Conservation (phyloP, 2,113 vertebrate species). For the Coturnix japonica region DNA sequence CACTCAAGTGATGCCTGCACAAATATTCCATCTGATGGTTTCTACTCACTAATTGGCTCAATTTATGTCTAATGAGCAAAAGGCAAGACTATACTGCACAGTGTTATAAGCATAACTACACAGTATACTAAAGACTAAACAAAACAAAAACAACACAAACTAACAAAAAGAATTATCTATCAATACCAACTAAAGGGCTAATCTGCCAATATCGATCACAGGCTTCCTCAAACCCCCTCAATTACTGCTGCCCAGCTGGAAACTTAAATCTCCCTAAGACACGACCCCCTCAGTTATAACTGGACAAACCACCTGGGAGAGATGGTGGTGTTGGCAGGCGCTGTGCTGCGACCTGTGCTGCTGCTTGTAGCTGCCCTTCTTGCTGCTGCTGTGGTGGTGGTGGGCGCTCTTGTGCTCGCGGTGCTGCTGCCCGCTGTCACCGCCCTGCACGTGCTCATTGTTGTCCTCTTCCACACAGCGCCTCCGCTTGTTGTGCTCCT, state of each 20-base stretch:
- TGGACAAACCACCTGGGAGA: slow-evolving; percentile 82
- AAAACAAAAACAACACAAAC: not conserved
- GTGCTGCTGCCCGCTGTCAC: slow-evolving; percentile 65
- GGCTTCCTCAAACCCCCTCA: not conserved
- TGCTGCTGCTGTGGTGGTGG: slow-evolving; percentile 85
- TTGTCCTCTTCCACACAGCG: slow-evolving; percentile 69
- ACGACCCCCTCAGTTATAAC: slow-evolving; percentile 19
- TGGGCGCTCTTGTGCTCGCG: slow-evolving; percentile 73
- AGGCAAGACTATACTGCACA: not conserved
- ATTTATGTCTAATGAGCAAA: not conserved
- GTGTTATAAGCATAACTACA: not conserved
- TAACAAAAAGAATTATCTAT: slow-evolving; percentile 3
- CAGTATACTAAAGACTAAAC: not conserved
- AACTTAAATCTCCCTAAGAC: slow-evolving; percentile 9
- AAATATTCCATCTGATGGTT: not conserved
- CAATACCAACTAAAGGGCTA: not conserved
- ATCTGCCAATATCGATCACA: not conserved
- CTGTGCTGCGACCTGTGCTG: slow-evolving; percentile 63
- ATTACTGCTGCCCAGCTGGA: slow-evolving; percentile 17
- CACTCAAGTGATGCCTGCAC: not conserved
- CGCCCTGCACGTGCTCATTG: slow-evolving; percentile 67
- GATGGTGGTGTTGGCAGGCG: slow-evolving; percentile 47
- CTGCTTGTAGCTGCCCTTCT: slow-evolving; percentile 79
- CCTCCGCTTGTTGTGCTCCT: slow-evolving; percentile 61
- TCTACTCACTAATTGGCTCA: not conserved